These are phyloP conservation scores for Tursiops truncatus DNA, from an alignment of 2,113 vertebrate genomes.

Conservation along the genomic window DNA sequence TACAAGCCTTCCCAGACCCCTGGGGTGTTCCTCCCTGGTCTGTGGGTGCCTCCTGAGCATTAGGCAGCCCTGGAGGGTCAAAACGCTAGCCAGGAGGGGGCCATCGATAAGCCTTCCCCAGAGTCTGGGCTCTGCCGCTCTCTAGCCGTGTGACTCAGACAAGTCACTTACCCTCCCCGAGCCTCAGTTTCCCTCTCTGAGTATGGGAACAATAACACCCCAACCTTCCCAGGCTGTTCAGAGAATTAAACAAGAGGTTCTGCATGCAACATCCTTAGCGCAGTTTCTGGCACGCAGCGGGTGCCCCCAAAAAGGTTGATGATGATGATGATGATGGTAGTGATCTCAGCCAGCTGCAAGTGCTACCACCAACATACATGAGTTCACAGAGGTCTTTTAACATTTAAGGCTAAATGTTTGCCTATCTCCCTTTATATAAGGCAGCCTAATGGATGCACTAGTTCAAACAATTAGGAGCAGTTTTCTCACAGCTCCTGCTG, in stretches of 20 bases:
- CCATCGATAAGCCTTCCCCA: not conserved
- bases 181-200: not conserved
- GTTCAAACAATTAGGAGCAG: not conserved
- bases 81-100: not conserved
- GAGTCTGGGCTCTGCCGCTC: not conserved
- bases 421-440: not conserved
- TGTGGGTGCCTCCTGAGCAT: not conserved
- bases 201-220: not conserved
- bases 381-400: constrained; percentile 1
- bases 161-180: not conserved
- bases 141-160: not conserved
- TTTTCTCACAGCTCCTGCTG: not conserved
- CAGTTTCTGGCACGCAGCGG: not conserved
- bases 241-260: not conserved
- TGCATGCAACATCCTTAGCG: not conserved
- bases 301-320: not conserved
- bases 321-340: not conserved
- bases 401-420: not conserved
- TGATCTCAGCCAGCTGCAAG: not conserved
- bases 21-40: not conserved
- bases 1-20: not conserved
- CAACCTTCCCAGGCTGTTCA: not conserved
- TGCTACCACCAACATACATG: not conserved
- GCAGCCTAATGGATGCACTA: not conserved
- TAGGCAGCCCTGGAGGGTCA: not conserved